These are phyloP conservation scores for Mesorhabditis belari DNA, from an alignment of 2,888 invertebrate species.

Conservation along the genomic window DNA sequence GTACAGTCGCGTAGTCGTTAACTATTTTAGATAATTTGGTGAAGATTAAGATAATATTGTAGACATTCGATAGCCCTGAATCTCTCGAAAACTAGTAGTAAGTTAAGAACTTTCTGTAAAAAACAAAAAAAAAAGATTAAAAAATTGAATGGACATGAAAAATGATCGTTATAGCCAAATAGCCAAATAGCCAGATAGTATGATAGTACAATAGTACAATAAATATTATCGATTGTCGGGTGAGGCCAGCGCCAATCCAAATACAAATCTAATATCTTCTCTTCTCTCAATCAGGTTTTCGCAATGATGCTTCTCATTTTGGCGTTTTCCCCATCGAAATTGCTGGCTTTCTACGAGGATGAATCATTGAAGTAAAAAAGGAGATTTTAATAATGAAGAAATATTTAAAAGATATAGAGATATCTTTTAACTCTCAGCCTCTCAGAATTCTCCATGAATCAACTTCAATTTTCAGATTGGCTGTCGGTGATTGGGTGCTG, in stretches of 20 bases:
- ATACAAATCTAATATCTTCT: background rate
- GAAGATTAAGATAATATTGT: background rate
- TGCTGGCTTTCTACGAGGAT: constrained; percentile 50
- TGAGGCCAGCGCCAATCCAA: no score
- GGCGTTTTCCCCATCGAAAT: constrained; percentile 49
- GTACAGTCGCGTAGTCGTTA: no score
- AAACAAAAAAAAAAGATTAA: background rate
- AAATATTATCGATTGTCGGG: no score
- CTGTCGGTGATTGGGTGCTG: constrained; percentile 51
- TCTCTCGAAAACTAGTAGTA: no score
- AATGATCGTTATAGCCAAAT: no score
- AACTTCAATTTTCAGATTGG: constrained; percentile 21
- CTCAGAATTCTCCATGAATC: constrained; percentile 4
- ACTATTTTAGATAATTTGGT: background rate
- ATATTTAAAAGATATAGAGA: background rate
- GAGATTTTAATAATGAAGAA: background rate
- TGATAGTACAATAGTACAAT: no score
- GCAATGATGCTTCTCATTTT: constrained; percentile 45
- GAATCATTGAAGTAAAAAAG: constrained; percentile 15
- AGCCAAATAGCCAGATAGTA: no score
- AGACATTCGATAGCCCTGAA: no score
- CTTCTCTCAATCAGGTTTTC: constrained; percentile 19
- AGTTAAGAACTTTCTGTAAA: background rate
- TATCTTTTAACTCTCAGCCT: background rate
- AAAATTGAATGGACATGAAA: no score